phyloP scores from a whole-genome alignment of 1,140 invertebrate species.

The Scaptomyza pallida region DNA sequence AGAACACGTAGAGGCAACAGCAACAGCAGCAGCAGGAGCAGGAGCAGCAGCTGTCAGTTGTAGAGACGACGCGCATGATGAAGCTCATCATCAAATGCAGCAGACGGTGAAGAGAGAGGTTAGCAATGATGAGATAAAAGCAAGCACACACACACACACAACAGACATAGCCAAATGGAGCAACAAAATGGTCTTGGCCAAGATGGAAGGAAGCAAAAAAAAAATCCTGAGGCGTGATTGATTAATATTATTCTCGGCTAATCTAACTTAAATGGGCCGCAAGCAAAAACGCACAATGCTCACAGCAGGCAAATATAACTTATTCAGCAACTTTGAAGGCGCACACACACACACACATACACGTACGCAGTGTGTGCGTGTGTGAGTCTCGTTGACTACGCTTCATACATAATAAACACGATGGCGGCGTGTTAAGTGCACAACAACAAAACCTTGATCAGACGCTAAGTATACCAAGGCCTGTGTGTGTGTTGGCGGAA shows the following conservation, averaged over 20 bases:
- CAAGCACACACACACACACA: constrained; percentile 19
- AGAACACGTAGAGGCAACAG: constrained; percentile 58
- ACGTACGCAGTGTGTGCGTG: constrained; percentile 47
- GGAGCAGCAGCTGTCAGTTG: constrained; percentile 61
- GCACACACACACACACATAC: constrained; percentile 4
- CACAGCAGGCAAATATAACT: constrained; percentile 57
- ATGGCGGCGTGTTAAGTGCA: constrained; percentile 74
- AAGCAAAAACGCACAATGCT: constrained; percentile 40
- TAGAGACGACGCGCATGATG: constrained; percentile 63
- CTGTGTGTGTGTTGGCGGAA: background rate
- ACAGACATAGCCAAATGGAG: constrained; percentile 72
- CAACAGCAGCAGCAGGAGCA: background rate
- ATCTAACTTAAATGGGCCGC: constrained; percentile 81
- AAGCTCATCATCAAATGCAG: constrained; percentile 69
- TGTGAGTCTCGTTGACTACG: constrained; percentile 76
- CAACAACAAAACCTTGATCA: constrained; percentile 46
- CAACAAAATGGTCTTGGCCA: constrained; percentile 66
- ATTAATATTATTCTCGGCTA: constrained; percentile 83
- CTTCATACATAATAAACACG: constrained; percentile 80
- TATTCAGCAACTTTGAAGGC: constrained; percentile 72
- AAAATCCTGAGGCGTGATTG: constrained; percentile 80
- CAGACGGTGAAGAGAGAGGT: background rate
- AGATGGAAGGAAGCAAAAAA: constrained; percentile 5
- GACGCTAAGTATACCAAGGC: constrained; percentile 19
- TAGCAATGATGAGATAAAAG: constrained; percentile 49